Percentiles rank a stretch among this genome's conserved stretches.
phyloP scores from a whole-genome alignment of 2,888 invertebrate species.

The Philereme transversata region DNA sequence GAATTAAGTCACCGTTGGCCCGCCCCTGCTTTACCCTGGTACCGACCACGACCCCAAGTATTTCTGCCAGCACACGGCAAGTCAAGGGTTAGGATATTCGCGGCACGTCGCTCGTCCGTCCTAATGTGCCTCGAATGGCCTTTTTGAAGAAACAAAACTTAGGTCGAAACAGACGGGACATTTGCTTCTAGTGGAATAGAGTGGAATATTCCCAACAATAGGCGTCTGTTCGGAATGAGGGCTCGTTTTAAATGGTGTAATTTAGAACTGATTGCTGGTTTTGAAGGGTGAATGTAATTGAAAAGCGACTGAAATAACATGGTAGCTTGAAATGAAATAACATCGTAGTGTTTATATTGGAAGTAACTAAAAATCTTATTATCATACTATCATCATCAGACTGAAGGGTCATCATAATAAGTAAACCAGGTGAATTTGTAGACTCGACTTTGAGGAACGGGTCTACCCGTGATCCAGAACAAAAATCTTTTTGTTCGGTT shows the following conservation, averaged over 20 bases:
- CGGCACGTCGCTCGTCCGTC: slow-evolving; percentile 56
- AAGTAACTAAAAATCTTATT: too few relatives aligned
- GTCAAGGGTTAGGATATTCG: slow-evolving; percentile 45
- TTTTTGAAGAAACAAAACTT: slow-evolving; percentile 66
- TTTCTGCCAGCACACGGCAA: slow-evolving; percentile 30
- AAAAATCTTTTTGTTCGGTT: too few relatives aligned
- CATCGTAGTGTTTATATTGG: too few relatives aligned
- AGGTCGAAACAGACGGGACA: slow-evolving; percentile 34
- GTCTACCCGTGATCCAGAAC: too few relatives aligned
- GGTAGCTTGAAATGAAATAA: too few relatives aligned
- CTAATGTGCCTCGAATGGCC: slow-evolving; percentile 57
- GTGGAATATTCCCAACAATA: slow-evolving; percentile 38
- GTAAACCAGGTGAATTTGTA: too few relatives aligned
- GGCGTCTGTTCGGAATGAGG: slow-evolving; percentile 24
- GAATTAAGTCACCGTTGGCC: not conserved
- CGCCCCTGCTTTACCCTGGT: slow-evolving; percentile 1
- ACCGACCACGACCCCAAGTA: slow-evolving; percentile 19
- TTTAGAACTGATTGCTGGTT: slow-evolving; percentile 25
- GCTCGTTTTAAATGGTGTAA: slow-evolving; percentile 23
- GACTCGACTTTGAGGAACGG: too few relatives aligned
- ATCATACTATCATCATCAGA: too few relatives aligned
- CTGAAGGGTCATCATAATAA: too few relatives aligned
- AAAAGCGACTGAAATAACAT: slow-evolving; percentile 12
- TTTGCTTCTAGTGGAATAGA: slow-evolving; percentile 35
- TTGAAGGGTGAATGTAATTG: slow-evolving; percentile 22